phyloP scores from a whole-genome alignment of 2,888 invertebrate species.

The Cryptocheilus praepositus region DNA sequence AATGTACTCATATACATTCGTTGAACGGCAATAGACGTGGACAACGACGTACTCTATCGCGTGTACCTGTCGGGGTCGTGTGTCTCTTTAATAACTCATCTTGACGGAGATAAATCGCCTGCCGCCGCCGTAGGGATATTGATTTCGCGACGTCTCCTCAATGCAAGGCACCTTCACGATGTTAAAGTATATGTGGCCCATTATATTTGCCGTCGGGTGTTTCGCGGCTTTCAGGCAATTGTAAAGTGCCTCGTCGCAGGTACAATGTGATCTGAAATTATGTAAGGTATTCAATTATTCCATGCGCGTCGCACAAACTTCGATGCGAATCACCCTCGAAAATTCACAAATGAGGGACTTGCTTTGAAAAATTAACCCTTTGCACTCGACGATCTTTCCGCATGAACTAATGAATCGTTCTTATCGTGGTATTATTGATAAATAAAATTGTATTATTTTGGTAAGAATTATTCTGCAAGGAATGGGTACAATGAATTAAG shows the following conservation, averaged over 20 bases:
- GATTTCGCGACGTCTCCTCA: slow-evolving; percentile 75
- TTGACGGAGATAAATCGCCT: slow-evolving; percentile 55
- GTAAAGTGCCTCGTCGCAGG: slow-evolving; percentile 89
- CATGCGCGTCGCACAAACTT: neutral
- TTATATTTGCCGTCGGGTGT: slow-evolving; percentile 83
- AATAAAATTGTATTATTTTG: too few species aligned
- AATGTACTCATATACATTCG: neutral
- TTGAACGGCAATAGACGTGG: too few species aligned
- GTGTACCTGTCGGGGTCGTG: too few species aligned
- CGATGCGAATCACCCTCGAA: too few species aligned
- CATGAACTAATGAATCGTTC: too few species aligned
- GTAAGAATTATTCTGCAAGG: too few species aligned
- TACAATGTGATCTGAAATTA: slow-evolving; percentile 85
- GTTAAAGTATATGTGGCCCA: slow-evolving; percentile 92
- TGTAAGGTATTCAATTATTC: neutral
- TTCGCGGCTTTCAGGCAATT: slow-evolving; percentile 86
- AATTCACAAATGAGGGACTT: too few species aligned
- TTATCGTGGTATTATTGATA: too few species aligned
- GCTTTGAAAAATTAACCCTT: too few species aligned
- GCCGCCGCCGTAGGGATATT: slow-evolving; percentile 20
- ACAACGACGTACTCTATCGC: too few species aligned
- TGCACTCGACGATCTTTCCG: too few species aligned
- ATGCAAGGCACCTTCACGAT: slow-evolving; percentile 86
- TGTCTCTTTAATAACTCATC: slow-evolving; percentile 35
- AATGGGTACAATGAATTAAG: too few species aligned